phyloP scores from a whole-genome alignment of 2,888 invertebrate species.

The Stenodema calcarata region DNA sequence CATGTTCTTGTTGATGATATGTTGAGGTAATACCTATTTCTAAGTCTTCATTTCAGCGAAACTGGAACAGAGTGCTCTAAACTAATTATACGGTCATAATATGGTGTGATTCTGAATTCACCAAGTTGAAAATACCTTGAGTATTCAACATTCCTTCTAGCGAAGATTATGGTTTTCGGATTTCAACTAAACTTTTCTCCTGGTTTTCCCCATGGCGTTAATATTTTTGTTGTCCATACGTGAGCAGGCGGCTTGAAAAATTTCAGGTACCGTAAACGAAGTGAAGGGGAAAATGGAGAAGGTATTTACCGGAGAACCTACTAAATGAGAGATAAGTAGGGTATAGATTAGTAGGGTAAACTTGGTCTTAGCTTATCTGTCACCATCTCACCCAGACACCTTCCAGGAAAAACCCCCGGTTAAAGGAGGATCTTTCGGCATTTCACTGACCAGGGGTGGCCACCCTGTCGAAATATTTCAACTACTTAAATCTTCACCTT shows the following conservation, averaged over 20 bases:
- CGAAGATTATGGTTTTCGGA: background rate
- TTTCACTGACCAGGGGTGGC: background rate
- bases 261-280: background rate
- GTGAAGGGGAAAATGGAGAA: background rate
- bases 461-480: constrained; percentile 2
- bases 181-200: background rate
- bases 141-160: background rate
- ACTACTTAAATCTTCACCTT: background rate
- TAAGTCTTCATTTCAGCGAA: too few relatives aligned
- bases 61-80: too few relatives aligned
- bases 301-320: background rate
- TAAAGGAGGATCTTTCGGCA: background rate
- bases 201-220: background rate
- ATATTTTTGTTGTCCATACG: background rate
- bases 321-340: background rate
- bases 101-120: too few relatives aligned
- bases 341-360: constrained; percentile 2
- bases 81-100: too few relatives aligned
- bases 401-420: background rate
- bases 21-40: too few relatives aligned
- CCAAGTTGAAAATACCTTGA: too few relatives aligned
- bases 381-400: background rate
- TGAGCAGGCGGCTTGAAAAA: background rate
- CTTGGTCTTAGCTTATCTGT: background rate
- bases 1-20: too few relatives aligned